Evolutionary conservation across 2,888 invertebrate species (phyloP).

Genomic region (Drosophila rellima): DNA sequence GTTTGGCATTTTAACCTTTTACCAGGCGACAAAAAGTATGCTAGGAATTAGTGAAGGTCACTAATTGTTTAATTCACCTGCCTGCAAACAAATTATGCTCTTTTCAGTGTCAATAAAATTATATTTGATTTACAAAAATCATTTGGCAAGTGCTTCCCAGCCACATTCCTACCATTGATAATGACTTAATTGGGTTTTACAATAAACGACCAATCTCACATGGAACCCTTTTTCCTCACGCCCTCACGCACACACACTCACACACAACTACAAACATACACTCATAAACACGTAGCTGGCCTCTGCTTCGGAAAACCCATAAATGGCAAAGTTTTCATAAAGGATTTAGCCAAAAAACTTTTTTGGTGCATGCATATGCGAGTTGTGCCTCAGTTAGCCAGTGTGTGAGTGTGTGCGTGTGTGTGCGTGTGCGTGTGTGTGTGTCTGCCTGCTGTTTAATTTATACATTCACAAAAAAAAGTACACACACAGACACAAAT

Average conservation of each 20-base stretch:
- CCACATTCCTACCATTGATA: conserved; percentile 64
- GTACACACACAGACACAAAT: conserved; percentile 22
- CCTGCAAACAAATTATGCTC: conserved; percentile 27
- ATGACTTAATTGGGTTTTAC: conserved; percentile 74
- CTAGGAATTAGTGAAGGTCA: conserved; percentile 69
- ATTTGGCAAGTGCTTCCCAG: conserved; percentile 4
- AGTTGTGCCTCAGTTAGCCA: conserved; percentile 37
- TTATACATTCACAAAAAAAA: conserved; percentile 64
- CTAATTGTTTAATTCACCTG: conserved; percentile 78
- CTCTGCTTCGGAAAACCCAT: conserved; percentile 58
- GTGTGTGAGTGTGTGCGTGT: conserved; percentile 36
- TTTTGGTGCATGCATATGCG: conserved; percentile 52
- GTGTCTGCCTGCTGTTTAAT: conserved; percentile 67
- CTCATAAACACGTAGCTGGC: conserved; percentile 14
- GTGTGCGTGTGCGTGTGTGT: conserved; percentile 33
- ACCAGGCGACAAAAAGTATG: conserved; percentile 57
- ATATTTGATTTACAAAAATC: conserved; percentile 14
- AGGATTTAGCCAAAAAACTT: conserved; percentile 75
- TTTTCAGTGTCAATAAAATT: conserved; percentile 14
- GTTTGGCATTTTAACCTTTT: conserved; percentile 78
- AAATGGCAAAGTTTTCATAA: conserved; percentile 77
- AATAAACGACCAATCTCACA: conserved; percentile 45
- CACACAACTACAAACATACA: conserved; percentile 22
- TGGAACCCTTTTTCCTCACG: conserved; percentile 23
- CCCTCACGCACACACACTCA: conserved; percentile 9